phyloP scores from a whole-genome alignment of 2,888 invertebrate genomes.

The Teleiodes luculella region DNA sequence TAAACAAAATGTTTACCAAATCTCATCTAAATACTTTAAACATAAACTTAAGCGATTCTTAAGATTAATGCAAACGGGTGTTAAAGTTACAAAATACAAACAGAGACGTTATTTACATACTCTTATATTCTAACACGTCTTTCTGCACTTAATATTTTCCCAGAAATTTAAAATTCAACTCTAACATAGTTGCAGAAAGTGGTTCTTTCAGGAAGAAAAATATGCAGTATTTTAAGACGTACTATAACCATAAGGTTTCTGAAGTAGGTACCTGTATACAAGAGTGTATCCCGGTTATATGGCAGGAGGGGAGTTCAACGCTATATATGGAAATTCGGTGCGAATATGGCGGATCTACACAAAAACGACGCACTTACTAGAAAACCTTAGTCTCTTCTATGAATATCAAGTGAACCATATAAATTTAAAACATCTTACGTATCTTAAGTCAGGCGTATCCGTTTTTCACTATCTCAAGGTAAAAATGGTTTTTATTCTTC shows the following conservation, averaged over 20 bases:
- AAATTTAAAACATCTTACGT: neutral
- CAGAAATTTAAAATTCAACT: neutral
- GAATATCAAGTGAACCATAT: neutral
- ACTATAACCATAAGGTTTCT: neutral
- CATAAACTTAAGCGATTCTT: no score
- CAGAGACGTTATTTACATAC: neutral
- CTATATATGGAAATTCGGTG: slow-evolving; percentile 2
- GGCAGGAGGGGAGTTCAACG: neutral
- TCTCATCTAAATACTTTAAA: no score
- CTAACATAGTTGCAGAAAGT: neutral
- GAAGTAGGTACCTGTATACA: neutral
- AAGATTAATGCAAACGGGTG: no score
- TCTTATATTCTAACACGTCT: no score
- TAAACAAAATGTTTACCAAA: no score
- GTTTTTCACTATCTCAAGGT: no score
- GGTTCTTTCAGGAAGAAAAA: neutral
- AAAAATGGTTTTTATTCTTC: no score
- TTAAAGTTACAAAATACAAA: no score
- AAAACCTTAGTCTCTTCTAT: neutral
- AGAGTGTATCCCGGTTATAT: neutral
- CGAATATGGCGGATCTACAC: neutral
- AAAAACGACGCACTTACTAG: neutral
- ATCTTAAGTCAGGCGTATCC: no score
- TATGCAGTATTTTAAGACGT: neutral
- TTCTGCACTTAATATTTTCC: neutral